Conservation (phyloP, 92 coral and sea anemone species). For the Palythoa caribaeorum region DNA sequence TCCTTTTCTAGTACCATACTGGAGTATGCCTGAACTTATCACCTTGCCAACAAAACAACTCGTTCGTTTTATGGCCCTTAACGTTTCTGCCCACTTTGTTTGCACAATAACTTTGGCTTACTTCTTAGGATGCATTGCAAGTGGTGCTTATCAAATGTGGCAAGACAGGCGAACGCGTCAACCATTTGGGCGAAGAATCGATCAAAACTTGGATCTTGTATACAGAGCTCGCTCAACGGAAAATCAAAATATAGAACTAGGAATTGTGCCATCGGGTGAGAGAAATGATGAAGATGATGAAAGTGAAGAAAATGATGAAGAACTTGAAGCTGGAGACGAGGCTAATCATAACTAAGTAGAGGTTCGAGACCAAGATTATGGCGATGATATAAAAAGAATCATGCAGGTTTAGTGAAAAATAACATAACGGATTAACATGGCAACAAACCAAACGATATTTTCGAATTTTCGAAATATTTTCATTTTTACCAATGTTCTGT, state of each 20-base stretch:
- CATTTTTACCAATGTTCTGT: no score
- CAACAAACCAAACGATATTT: no score
- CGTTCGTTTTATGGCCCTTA: not conserved
- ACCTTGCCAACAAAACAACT: not conserved
- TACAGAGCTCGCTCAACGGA: not conserved
- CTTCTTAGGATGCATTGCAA: not conserved
- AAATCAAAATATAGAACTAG: not conserved
- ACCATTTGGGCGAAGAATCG: not conserved
- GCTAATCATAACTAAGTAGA: no score
- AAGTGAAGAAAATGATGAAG: not conserved
- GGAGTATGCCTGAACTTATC: not conserved
- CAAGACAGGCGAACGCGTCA: not conserved
- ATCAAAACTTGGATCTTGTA: not conserved
- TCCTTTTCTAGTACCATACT: not conserved
- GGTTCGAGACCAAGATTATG: no score
- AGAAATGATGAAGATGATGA: not conserved
- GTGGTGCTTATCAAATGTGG: not conserved
- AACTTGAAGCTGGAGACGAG: no score
- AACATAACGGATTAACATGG: no score
- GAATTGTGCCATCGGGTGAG: not conserved
- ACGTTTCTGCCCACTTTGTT: not conserved
- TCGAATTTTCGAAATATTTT: no score
- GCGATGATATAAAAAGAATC: no score
- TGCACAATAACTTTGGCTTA: not conserved
- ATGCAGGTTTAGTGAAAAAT: no score